Evolutionary conservation across 1,140 invertebrate species (phyloP).

Genomic region (Sinonovacula constricta): DNA sequence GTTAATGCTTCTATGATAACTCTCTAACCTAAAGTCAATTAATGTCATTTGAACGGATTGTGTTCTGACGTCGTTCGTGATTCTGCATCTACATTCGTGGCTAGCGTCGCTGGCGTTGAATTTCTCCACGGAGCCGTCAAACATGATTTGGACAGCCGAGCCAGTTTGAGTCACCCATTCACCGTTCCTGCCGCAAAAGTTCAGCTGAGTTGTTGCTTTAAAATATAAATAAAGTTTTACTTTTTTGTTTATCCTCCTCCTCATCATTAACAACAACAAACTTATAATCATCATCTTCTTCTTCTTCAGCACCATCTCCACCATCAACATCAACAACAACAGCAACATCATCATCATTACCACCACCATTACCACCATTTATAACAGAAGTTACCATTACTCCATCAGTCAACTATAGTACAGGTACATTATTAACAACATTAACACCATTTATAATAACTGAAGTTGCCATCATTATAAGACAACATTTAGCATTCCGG

Average conservation of each 20-base stretch:
- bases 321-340: background rate
- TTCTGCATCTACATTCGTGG: constrained; percentile 15
- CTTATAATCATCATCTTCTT: background rate
- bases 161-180: background rate
- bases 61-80: background rate
- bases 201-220: background rate
- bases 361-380: no score
- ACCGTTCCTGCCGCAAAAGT: background rate
- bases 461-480: background rate
- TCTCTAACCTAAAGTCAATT: constrained; percentile 19
- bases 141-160: background rate
- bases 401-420: background rate
- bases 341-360: no score
- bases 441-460: background rate
- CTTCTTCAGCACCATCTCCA: background rate
- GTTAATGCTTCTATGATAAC: constrained; percentile 3
- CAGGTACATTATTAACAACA: background rate
- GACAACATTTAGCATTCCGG: background rate
- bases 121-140: constrained; percentile 11
- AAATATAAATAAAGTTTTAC: background rate
- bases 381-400: background rate
- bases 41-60: background rate
- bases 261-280: background rate
- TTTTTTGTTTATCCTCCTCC: background rate
- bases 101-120: constrained; percentile 6